Conservation (phyloP, 92 coral and sea anemone species). For the Epizoanthus scotinus region DNA sequence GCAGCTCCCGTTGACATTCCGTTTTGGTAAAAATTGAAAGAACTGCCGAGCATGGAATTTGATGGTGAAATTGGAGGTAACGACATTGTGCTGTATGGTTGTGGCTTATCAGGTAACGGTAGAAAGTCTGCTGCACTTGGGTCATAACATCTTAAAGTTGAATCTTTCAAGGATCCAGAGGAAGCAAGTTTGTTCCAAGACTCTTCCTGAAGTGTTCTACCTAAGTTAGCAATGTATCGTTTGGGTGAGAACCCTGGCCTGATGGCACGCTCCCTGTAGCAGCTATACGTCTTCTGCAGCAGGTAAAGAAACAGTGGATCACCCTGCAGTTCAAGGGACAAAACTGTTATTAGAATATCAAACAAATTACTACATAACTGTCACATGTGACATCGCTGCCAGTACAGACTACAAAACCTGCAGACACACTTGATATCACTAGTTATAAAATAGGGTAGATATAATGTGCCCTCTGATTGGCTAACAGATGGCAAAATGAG, state of each 20-base stretch:
- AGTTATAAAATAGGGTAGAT: too few relatives aligned
- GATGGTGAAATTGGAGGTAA: constrained; percentile 98
- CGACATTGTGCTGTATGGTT: constrained; percentile 97
- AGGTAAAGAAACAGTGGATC: constrained; percentile 93
- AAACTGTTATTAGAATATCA: neutral
- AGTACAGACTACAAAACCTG: too few relatives aligned
- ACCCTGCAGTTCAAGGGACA: constrained; percentile 56
- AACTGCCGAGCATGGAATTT: constrained; percentile 88
- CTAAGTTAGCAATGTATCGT: constrained; percentile 85
- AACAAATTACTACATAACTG: neutral
- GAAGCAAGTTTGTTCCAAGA: constrained; percentile 82
- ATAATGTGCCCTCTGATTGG: too few relatives aligned
- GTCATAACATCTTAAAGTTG: constrained; percentile 55
- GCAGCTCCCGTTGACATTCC: constrained; percentile 98
- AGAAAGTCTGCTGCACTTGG: constrained; percentile 41
- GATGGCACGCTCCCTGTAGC: constrained; percentile 73
- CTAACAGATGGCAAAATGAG: too few relatives aligned
- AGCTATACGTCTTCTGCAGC: constrained; percentile 76
- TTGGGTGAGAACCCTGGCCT: constrained; percentile 99
- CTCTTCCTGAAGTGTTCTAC: constrained; percentile 78
- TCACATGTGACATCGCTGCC: neutral
- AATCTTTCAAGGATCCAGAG: constrained; percentile 80
- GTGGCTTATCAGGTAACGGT: constrained; percentile 82
- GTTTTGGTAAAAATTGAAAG: constrained; percentile 86
- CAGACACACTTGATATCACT: too few relatives aligned